A percentile compares a stretch with the other conserved stretches of the same genome.
These are phyloP conservation scores for Platichthys stellatus DNA, from an alignment of 2,113 vertebrate species.

Conservation along the genomic window DNA sequence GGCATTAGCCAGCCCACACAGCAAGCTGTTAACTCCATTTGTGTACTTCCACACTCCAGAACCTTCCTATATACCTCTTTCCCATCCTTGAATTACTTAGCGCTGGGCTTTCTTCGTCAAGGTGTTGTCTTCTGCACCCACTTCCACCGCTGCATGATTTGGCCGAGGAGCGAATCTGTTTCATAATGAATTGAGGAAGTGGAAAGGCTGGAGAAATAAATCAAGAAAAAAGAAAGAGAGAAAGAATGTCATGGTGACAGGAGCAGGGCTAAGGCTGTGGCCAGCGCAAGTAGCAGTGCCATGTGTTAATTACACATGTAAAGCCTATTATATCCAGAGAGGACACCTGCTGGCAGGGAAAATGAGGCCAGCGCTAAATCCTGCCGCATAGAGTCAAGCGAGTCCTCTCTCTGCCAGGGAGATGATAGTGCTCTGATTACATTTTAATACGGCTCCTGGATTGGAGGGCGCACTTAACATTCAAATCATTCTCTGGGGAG, in stretches of 20 bases:
- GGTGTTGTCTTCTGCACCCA: conserved; percentile 74
- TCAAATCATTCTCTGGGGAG: conserved; percentile 84
- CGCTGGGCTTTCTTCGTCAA: conserved; percentile 46
- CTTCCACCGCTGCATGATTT: conserved; percentile 70
- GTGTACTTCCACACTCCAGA: conserved; percentile 14
- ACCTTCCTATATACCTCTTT: conserved; percentile 31
- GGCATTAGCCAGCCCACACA: conserved; percentile 70
- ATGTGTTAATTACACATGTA: conserved; percentile 96
- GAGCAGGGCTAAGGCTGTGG: conserved; percentile 51
- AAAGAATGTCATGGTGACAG: conserved; percentile 59
- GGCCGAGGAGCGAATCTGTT: conserved; percentile 44
- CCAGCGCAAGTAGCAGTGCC: conserved; percentile 76
- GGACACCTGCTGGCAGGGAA: conserved; percentile 94
- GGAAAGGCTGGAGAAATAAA: conserved; percentile 39
- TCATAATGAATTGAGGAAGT: conserved; percentile 24
- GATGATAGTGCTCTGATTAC: conserved; percentile 87
- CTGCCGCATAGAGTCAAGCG: conserved; percentile 81
- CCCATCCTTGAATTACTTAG: conserved; percentile 16
- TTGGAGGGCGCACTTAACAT: conserved; percentile 84
- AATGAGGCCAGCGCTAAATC: conserved; percentile 88
- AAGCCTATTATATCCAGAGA: conserved; percentile 93
- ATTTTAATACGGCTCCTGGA: conserved; percentile 76
- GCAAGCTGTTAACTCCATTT: conserved; percentile 75
- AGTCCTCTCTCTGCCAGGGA: conserved; percentile 79
- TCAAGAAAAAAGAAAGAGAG: conserved; percentile 43